Evolutionary conservation across 2,797 vertebrate species (phyloP).

Genomic region (Prunella strophiata): DNA sequence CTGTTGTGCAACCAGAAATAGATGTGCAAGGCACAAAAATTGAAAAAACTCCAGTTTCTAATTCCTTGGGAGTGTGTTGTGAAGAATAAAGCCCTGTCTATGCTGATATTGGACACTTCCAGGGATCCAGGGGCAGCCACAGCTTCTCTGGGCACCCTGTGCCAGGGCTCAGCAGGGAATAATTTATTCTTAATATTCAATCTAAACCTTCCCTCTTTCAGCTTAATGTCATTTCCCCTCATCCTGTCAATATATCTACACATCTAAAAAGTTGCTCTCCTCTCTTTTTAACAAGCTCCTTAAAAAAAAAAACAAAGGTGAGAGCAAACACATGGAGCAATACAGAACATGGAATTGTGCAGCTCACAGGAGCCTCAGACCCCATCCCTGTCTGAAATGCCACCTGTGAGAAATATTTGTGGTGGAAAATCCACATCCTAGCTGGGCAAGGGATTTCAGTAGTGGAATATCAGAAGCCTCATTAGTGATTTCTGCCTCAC

Average conservation of each 20-base stretch:
- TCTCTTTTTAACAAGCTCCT: neutral
- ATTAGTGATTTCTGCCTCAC: fast-evolving
- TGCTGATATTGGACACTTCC: neutral
- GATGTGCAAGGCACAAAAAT: neutral
- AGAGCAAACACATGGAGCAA: neutral
- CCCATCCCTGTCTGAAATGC: fast-evolving
- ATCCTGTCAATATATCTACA: fast-evolving
- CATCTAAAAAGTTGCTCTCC: neutral
- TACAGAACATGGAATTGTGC: neutral
- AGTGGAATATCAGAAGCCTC: neutral
- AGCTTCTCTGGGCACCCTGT: neutral
- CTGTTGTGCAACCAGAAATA: neutral
- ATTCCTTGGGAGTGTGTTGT: neutral
- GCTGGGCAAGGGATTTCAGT: neutral
- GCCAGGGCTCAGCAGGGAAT: fast-evolving
- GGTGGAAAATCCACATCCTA: neutral
- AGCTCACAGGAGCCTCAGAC: neutral
- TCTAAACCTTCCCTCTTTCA: neutral
- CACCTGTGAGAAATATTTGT: neutral
- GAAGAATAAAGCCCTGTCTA: neutral
- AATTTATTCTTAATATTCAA: neutral
- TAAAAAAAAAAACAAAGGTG: neutral
- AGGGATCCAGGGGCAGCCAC: neutral
- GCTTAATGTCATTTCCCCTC: neutral
- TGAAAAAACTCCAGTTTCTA: fast-evolving